Base-by-base conservation (phyloP, 1,140 invertebrate species). In the Drosophila melanica region DNA sequence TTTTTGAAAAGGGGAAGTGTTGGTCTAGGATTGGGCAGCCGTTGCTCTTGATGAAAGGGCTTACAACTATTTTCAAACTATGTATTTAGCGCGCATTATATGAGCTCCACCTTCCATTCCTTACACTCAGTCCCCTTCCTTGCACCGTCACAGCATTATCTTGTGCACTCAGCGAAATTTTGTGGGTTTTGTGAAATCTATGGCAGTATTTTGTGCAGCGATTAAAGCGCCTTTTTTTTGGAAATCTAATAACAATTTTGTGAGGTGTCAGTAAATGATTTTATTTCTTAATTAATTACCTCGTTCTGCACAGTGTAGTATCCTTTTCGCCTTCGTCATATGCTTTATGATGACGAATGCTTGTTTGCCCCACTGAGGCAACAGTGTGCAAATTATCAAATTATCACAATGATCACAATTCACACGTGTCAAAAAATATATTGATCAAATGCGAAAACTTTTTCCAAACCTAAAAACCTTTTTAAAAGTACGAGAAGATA, bases 31-130 rank as follows among this genome's bases (percentile, higher is more conserved):
- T 14, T 45, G 23, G 63, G 47, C 70, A 45, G 39, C 50, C 50
- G 65, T 62, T 77, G 80, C 47, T 74, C 53, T 45, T 82, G 82
- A 87, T 87, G 82, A 87, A 87, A 89, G 82, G 82, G 82, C 87
- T 87, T 84, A 79, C 81, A 87, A 89, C 84, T 87, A 87, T 87
- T 87, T 87, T 82, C 79, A 70, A 87, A 87, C 82, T 87, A 89
- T 87, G 84, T 87, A 87, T 87, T 87, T 89, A 87, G 79, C 82
- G 82, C 77, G 84, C 76, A 81, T 87, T 87, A 76, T 87, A 62
- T 78, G 35, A 44, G 50, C 66, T 55, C 70, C 48, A 51, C 23
- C 23, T 33, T 30, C 16, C 37, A 47, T 23, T 42, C 16, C 48
- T 35, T 39, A 14, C 45, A 7, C 18, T 27, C 59, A 35, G 14